Percentiles rank a stretch among this genome's conserved stretches.
Conservation (phyloP, 2,113 vertebrate genomes). For the Mystacornis crossleyi region DNA sequence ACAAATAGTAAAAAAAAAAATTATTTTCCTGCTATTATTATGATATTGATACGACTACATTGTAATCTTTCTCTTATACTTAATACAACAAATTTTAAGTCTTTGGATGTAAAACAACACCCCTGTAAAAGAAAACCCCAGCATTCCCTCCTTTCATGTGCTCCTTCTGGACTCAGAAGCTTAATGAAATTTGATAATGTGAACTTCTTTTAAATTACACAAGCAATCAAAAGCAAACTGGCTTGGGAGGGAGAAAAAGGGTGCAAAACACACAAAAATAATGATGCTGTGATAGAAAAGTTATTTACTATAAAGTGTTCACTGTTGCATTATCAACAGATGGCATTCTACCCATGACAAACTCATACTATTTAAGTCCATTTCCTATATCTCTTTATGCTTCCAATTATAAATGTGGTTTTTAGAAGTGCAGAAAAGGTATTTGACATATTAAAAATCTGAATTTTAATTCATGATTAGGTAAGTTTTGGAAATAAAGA, state of each 20-base stretch:
- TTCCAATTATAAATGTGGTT: not conserved
- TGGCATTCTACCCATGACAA: not conserved
- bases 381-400: not conserved
- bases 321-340: not conserved
- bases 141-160: not conserved
- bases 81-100: not conserved
- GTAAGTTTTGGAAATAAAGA: not conserved
- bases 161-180: not conserved
- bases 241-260: not conserved
- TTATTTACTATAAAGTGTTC: not conserved
- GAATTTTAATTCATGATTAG: not conserved
- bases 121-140: not conserved
- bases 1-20: not conserved
- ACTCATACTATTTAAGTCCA: not conserved
- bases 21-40: not conserved
- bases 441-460: not conserved
- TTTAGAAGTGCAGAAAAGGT: not conserved
- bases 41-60: not conserved
- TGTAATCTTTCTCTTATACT: not conserved
- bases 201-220: not conserved
- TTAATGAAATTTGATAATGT: not conserved
- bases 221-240: not conserved
- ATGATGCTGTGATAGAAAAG: not conserved
- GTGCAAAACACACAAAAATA: not conserved
- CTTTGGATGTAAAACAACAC: not conserved